A percentile compares a stretch with the other conserved stretches of the same genome.
phyloP scores from a whole-genome alignment of 2,888 invertebrate species.

The Oscheius onirici region DNA sequence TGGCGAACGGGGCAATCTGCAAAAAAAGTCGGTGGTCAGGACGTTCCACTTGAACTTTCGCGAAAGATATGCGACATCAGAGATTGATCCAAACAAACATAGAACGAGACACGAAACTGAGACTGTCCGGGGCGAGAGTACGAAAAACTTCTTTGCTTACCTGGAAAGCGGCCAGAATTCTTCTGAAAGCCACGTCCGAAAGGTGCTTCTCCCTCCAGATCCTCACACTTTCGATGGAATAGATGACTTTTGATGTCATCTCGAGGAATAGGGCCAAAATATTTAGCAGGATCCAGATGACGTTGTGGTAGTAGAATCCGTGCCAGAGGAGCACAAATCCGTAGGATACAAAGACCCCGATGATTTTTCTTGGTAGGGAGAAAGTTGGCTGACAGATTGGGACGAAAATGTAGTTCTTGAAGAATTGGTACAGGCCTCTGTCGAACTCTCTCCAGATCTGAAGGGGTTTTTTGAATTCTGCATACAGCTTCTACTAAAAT shows the following conservation, averaged over 20 bases:
- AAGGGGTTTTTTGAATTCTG: too few relatives aligned
- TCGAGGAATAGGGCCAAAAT: conserved; percentile 73
- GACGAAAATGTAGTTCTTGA: conserved; percentile 74
- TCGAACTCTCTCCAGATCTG: conserved; percentile 74
- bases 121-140: background rate
- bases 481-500: too few relatives aligned
- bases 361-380: conserved; percentile 71
- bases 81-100: conserved; percentile 24
- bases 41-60: conserved; percentile 18
- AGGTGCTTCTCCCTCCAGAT: conserved; percentile 59
- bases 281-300: conserved; percentile 73
- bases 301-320: conserved; percentile 72
- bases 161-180: conserved; percentile 64
- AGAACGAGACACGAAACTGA: conserved; percentile 18
- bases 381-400: conserved; percentile 73
- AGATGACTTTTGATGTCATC: conserved; percentile 65
- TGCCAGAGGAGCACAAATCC: conserved; percentile 74
- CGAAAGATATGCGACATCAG: conserved; percentile 23
- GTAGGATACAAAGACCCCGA: conserved; percentile 73
- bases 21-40: too few relatives aligned
- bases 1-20: conserved; percentile 70
- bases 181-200: conserved; percentile 63
- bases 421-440: conserved; percentile 73
- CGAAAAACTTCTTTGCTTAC: conserved; percentile 20
- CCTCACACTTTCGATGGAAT: conserved; percentile 55